Evolutionary conservation across 2,888 invertebrate genomes (phyloP), one percentile per base, ranked within the genome.

Genomic region (Venustoraphidia nigricollis): DNA sequence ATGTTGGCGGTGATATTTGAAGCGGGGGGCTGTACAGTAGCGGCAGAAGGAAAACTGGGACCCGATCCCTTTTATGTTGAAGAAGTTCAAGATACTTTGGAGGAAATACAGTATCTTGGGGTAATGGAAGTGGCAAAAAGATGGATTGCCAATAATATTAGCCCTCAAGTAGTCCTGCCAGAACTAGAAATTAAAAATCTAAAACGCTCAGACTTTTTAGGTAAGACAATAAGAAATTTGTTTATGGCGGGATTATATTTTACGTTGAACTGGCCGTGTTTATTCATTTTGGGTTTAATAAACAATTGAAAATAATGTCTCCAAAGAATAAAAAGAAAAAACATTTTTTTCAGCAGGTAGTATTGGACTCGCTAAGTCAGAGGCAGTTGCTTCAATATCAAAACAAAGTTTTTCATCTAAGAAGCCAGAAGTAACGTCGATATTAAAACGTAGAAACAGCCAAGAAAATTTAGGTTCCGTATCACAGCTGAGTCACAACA

Each of bases 41-140:
- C 81, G 71, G 68, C 76, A 47, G 69, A 76, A 39, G 77, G 76
- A 13, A 67, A 73, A 42, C 73, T 75, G 36, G 78, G 81, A 0
- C 88, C 89, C 0, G 83, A 88, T 51, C 78, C 83, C 1, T 86
- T 90, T 65, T 89, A 90, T 58, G 86, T 93, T 0, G 90, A 92
- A 66, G 92, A 93, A 65, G 91, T 86, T 45, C 86, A 88, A 63
- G 87, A 88, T 52, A 91, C 91, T 2, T 64, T 93, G 3, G 79
- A 83, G 45, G 77, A 87, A 54, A 69, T 89, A 1, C 79, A 81
- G 56, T 83, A 83, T 54, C 77, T 87, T 10, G 87, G 87, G 4
- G 71, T 89, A 14, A 75, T 84, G 51, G 79, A 79, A 54, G 68
- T 87, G 45, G 76, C 85, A 9, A 75, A 76, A 39, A 73, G 78